These are phyloP conservation scores for Phymanthus crucifer DNA, from an alignment of 92 coral and sea anemone genomes.

Conservation along the genomic window DNA sequence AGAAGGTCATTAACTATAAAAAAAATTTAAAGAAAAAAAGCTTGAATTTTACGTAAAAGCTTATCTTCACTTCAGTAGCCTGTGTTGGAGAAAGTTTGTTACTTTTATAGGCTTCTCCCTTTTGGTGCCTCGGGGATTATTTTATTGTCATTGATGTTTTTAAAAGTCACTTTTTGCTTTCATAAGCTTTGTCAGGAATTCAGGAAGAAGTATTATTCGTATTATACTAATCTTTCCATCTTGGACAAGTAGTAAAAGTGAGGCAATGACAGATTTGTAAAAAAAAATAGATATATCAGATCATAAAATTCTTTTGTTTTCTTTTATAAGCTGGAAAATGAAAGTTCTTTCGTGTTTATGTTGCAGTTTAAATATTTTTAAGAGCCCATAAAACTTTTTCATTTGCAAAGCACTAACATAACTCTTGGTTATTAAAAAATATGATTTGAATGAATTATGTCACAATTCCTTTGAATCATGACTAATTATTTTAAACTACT, in stretches of 20 bases:
- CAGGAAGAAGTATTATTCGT: slow-evolving; percentile 26
- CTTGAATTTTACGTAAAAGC: too few species aligned
- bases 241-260: not conserved
- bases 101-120: too few species aligned
- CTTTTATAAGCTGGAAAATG: not conserved
- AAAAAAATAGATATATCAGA: not conserved
- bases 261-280: not conserved
- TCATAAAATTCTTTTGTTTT: not conserved
- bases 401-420: not conserved
- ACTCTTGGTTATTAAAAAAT: not conserved
- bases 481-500: not conserved
- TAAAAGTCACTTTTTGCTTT: slow-evolving; percentile 14
- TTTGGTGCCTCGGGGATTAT: not conserved
- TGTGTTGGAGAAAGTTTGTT: too few species aligned
- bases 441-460: not conserved
- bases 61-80: not conserved
- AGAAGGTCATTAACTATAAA: slow-evolving; percentile 17
- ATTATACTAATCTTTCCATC: not conserved
- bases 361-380: not conserved
- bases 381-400: not conserved
- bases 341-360: not conserved
- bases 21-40: too few species aligned
- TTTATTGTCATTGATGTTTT: slow-evolving; percentile 4
- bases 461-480: not conserved
- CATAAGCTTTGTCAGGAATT: slow-evolving; percentile 10